These are phyloP conservation scores for Steinernema feltiae DNA, from an alignment of 1,140 invertebrate species.

Conservation along the genomic window DNA sequence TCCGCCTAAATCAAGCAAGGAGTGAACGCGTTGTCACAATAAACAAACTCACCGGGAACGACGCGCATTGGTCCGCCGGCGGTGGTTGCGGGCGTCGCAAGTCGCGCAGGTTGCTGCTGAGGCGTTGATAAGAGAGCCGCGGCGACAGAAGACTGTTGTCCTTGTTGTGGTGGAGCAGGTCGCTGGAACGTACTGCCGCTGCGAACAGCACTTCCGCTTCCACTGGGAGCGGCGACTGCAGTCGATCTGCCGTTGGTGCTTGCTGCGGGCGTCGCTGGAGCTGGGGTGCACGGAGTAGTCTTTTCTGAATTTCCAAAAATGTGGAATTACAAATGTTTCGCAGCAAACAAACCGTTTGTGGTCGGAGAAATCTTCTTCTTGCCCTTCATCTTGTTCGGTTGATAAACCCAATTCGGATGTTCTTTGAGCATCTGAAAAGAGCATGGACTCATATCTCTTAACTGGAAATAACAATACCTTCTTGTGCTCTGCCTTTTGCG, in stretches of 20 bases:
- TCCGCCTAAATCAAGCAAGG: neutral
- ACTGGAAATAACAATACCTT: slow-evolving; percentile 30
- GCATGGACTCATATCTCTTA: neutral
- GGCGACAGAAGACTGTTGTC: neutral
- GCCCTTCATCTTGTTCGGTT: neutral
- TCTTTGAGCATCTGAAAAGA: neutral
- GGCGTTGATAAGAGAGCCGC: neutral
- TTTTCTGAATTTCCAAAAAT: too few relatives aligned
- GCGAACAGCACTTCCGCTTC: neutral
- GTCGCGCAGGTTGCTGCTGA: neutral
- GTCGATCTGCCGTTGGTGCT: too few relatives aligned
- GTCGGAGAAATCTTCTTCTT: neutral
- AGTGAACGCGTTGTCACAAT: neutral
- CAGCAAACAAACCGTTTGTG: neutral
- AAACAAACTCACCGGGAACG: neutral
- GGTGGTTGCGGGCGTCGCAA: neutral
- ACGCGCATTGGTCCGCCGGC: neutral
- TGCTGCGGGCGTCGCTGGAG: too few relatives aligned
- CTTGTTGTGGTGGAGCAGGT: neutral
- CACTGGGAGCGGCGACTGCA: neutral
- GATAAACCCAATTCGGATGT: neutral
- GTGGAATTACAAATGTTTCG: too few relatives aligned
- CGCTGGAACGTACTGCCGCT: neutral
- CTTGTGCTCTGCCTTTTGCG: slow-evolving; percentile 45
- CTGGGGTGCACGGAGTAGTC: neutral